These are phyloP conservation scores for Drosophila athabasca DNA, from an alignment of 1,140 invertebrate species.

Conservation along the genomic window DNA sequence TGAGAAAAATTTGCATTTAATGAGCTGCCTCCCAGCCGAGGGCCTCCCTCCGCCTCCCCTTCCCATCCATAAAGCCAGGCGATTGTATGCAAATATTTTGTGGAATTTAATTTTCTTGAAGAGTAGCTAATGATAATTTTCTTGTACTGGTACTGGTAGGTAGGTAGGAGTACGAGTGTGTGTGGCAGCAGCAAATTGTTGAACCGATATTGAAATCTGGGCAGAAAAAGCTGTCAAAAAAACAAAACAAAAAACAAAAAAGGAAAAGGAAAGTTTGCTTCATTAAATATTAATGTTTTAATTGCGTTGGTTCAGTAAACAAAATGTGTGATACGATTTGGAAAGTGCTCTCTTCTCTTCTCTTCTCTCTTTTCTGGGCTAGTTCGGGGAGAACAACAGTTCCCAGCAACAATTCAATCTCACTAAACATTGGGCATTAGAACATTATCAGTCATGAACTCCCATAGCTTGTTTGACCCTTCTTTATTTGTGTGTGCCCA, in stretches of 20 bases:
- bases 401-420: background rate
- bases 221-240: conserved; percentile 36
- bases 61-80: background rate
- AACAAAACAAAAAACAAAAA: no score
- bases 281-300: conserved; percentile 6
- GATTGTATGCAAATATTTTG: conserved; percentile 74
- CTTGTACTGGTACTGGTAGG: conserved; percentile 4
- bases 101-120: conserved; percentile 63
- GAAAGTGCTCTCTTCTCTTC: no score
- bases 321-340: background rate
- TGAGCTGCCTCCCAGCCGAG: conserved; percentile 37
- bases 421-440: background rate
- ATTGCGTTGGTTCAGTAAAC: conserved; percentile 9
- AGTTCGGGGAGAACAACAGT: background rate
- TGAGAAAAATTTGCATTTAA: conserved; percentile 70
- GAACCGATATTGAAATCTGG: conserved; percentile 32
- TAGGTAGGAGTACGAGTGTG: background rate
- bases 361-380: no score
- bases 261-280: conserved; percentile 48
- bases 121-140: conserved; percentile 68
- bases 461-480: conserved; percentile 43
- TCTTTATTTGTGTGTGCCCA: background rate
- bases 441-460: conserved; percentile 48
- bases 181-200: conserved; percentile 48
- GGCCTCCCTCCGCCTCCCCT: no score